phyloP scores from a whole-genome alignment of 2,113 vertebrate species.

The Urocolius indicus region DNA sequence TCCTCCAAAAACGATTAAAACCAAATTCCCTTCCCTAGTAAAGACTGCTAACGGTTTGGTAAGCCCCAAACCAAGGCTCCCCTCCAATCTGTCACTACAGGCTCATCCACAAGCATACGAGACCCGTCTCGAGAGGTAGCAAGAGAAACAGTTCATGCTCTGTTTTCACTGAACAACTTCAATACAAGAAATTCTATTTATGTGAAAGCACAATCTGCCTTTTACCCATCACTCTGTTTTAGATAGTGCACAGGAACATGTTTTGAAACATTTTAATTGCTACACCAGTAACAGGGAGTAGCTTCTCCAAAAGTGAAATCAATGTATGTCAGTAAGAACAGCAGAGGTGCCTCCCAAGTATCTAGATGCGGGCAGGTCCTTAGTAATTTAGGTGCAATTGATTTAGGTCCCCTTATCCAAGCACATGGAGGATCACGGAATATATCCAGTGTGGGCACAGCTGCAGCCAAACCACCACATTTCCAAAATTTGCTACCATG shows the following conservation, averaged over 20 bases:
- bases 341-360: not conserved
- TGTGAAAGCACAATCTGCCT: not conserved
- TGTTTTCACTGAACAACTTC: not conserved
- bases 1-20: not conserved
- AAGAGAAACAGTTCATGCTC: not conserved
- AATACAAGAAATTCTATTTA: not conserved
- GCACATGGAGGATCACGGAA: not conserved
- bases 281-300: not conserved
- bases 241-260: not conserved
- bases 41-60: not conserved
- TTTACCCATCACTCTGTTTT: not conserved
- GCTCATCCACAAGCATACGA: not conserved
- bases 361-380: not conserved
- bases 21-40: not conserved
- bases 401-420: not conserved
- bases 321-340: not conserved
- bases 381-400: not conserved
- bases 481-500: not conserved
- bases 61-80: not conserved
- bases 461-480: not conserved
- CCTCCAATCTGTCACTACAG: not conserved
- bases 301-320: not conserved
- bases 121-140: not conserved
- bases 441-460: not conserved
- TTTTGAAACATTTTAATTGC: not conserved